Percentiles rank a stretch among this genome's conserved stretches.
Conservation (phyloP, 2,113 vertebrate genomes). For the Crotalus tigris region DNA sequence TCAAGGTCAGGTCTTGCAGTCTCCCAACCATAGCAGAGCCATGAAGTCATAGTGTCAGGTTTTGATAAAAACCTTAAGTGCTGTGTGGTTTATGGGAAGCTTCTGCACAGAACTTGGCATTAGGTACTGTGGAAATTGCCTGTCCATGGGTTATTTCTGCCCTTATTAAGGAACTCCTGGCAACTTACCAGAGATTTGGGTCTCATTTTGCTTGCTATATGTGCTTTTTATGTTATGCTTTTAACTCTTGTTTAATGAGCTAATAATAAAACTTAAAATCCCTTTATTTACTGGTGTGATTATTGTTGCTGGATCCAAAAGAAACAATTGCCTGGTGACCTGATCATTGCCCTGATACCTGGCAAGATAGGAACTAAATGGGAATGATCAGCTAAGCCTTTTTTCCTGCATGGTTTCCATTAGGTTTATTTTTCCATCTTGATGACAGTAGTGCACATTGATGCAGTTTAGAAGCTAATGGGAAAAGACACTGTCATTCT, state of each 20-base stretch:
- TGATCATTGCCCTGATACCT: background rate
- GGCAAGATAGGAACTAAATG: conserved; percentile 2
- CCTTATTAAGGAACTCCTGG: background rate
- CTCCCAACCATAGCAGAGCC: background rate
- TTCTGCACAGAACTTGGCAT: background rate
- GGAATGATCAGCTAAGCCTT: conserved; percentile 41
- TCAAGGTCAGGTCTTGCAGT: background rate
- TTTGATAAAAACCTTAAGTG: background rate
- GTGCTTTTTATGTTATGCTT: background rate
- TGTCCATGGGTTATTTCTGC: background rate
- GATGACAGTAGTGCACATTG: conserved; percentile 29
- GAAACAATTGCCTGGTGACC: background rate
- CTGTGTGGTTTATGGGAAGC: background rate
- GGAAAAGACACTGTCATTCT: conserved; percentile 19
- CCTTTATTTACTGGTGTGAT: background rate
- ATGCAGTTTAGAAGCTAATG: conserved; percentile 27
- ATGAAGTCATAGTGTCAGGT: background rate
- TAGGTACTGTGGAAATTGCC: background rate
- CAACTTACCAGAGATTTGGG: background rate
- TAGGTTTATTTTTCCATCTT: conserved; percentile 41
- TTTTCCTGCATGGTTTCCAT: conserved; percentile 2
- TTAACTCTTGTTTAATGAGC: background rate
- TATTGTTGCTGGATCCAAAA: background rate
- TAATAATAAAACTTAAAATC: background rate
- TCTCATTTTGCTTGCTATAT: background rate